Evolutionary conservation across 1,140 invertebrate genomes (phyloP).

Genomic region (Eufriesea mexicana): DNA sequence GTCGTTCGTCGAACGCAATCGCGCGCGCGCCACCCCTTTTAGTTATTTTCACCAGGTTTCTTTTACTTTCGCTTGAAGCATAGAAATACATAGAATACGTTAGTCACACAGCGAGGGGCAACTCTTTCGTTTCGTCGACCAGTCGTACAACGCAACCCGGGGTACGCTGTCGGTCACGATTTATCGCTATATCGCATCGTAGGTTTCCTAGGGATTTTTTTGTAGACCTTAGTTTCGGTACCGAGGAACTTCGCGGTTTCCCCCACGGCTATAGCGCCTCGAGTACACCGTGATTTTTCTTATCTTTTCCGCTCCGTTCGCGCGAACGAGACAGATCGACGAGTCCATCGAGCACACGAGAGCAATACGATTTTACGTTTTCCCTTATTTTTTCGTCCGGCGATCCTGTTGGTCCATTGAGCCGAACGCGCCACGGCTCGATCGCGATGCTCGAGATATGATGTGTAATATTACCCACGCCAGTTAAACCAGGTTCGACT

Average conservation of each 20-base stretch:
- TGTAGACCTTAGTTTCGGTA: no score
- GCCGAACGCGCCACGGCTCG: not conserved
- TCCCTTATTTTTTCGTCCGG: not conserved
- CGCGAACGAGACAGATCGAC: not conserved
- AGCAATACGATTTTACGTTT: not conserved
- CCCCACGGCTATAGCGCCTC: no score
- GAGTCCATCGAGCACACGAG: not conserved
- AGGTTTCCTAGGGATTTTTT: not conserved
- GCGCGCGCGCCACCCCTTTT: no score
- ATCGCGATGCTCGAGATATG: not conserved
- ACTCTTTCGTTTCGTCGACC: not conserved
- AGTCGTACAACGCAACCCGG: no score
- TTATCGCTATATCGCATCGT: not conserved
- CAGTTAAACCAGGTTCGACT: not conserved
- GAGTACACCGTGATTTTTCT: not conserved
- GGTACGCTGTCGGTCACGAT: not conserved
- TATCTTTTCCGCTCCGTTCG: not conserved
- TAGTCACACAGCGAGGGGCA: not conserved
- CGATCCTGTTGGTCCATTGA: not conserved
- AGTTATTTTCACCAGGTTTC: no score
- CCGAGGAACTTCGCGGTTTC: no score
- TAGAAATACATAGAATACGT: no score
- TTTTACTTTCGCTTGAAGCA: no score
- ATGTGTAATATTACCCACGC: not conserved
- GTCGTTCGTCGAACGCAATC: no score